Conservation (phyloP, 2,113 vertebrate species). For the Mastomys coucha region DNA sequence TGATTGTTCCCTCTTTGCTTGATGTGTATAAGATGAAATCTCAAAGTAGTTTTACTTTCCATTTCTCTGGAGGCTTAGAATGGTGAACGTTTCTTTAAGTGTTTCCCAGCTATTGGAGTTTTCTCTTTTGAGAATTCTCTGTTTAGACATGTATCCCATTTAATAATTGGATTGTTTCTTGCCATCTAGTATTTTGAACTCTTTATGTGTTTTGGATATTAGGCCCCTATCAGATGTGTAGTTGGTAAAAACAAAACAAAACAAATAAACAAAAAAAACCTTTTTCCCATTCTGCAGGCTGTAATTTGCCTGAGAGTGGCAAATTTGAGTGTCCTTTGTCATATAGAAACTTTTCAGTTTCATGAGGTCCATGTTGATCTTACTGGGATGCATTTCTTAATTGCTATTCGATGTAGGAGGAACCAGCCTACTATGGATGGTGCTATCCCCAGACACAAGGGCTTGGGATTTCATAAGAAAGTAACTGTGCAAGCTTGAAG, state of each 20-base stretch:
- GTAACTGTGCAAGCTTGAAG: background rate
- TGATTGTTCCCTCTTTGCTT: background rate
- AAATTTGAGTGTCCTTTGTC: background rate
- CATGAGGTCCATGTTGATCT: background rate
- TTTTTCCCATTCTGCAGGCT: background rate
- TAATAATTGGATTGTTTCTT: background rate
- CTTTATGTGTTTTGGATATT: background rate
- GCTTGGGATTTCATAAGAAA: background rate
- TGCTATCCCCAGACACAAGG: background rate
- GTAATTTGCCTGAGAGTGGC: background rate
- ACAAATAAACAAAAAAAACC: background rate
- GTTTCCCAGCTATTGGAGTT: background rate
- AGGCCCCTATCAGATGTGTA: background rate
- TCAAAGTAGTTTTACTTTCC: background rate
- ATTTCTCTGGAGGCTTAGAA: background rate
- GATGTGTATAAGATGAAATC: background rate
- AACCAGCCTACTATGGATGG: background rate
- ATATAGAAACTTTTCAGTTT: background rate
- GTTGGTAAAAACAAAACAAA: too few relatives aligned
- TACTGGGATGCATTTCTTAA: background rate
- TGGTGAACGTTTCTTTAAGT: background rate
- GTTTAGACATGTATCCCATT: background rate
- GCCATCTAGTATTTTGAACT: background rate
- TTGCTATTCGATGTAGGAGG: background rate
- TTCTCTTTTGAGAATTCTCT: background rate